Evolutionary conservation across 2,888 invertebrate species (phyloP).

Genomic region (Halictus quadricinctus): DNA sequence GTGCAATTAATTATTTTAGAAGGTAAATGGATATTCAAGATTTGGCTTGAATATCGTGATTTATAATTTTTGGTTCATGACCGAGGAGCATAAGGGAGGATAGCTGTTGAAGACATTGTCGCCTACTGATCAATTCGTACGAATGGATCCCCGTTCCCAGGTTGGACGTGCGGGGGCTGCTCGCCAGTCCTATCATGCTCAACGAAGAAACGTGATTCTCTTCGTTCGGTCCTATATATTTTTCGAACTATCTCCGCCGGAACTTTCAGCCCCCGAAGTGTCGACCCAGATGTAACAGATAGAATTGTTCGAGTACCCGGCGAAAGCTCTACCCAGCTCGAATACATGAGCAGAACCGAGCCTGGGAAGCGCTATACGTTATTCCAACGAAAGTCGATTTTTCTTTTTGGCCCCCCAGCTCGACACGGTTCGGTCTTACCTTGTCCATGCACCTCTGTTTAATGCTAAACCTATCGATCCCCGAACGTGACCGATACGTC

Average conservation of each 20-base stretch:
- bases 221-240: not conserved
- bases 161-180: not conserved
- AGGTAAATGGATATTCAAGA: too few relatives aligned
- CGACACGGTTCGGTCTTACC: not conserved
- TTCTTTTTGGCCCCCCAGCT: not conserved
- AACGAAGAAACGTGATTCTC: constrained; percentile 9
- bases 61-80: not conserved
- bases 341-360: constrained; percentile 3
- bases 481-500: not conserved
- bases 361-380: not conserved
- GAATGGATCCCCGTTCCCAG: not conserved
- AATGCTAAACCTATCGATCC: not conserved
- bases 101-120: not conserved
- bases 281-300: constrained; percentile 16
- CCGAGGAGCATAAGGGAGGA: not conserved
- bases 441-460: not conserved
- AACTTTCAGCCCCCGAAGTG: constrained; percentile 17
- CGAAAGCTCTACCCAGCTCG: constrained; percentile 11
- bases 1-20: too few relatives aligned
- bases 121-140: not conserved
- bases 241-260: constrained; percentile 10
- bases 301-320: constrained; percentile 15
- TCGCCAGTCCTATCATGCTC: constrained; percentile 7
- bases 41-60: too few relatives aligned
- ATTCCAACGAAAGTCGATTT: not conserved